A percentile compares a stretch with the other conserved stretches of the same genome.
phyloP scores from a whole-genome alignment of 2,888 invertebrate species.

The Polymixis lichenea region DNA sequence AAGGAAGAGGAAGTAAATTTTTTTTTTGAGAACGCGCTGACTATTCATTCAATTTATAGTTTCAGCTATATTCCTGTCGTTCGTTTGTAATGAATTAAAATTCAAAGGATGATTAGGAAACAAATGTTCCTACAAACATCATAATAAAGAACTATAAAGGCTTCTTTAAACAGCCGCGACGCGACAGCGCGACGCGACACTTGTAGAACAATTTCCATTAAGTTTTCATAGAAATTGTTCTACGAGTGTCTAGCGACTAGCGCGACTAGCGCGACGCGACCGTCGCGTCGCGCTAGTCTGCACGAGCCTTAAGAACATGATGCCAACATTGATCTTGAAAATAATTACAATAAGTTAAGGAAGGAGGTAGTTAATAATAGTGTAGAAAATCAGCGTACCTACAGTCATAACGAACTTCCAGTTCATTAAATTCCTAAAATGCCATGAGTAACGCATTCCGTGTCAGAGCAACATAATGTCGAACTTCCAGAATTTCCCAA shows the following conservation, averaged over 20 bases:
- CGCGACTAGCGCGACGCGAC: no score
- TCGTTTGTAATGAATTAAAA: not conserved
- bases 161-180: no score
- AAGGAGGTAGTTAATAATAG: no score
- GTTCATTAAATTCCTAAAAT: constrained; percentile 21
- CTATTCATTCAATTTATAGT: not conserved
- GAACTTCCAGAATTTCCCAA: constrained; percentile 38
- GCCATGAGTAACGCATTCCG: constrained; percentile 26
- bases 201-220: no score
- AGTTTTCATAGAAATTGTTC: no score
- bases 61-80: not conserved
- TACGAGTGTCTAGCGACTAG: no score
- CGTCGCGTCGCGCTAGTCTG: no score
- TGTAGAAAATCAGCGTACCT: constrained; percentile 1
- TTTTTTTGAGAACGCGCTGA: not conserved
- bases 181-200: no score
- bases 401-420: constrained; percentile 5
- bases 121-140: not conserved
- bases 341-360: not conserved
- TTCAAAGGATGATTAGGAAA: not conserved
- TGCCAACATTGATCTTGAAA: not conserved
- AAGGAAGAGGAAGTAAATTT: constrained; percentile 10
- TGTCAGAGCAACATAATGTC: constrained; percentile 24
- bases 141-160: not conserved
- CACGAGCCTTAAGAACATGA: no score